Conservation (phyloP, 1,140 invertebrate genomes). For the Drosophila fuyamai region DNA sequence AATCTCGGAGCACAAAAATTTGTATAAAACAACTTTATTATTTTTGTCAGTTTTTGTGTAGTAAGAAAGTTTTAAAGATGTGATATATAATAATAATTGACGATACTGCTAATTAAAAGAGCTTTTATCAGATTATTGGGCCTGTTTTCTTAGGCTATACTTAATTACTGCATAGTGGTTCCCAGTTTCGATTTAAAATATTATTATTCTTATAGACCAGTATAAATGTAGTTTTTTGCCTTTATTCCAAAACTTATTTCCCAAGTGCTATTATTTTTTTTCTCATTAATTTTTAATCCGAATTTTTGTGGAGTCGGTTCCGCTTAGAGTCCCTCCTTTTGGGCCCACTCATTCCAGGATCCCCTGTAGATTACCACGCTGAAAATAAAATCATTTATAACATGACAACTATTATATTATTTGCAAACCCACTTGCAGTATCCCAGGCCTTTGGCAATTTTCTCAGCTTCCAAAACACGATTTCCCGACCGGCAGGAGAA, state of each 20-base stretch:
- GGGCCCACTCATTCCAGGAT: constrained; percentile 92
- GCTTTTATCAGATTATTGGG: too few species aligned
- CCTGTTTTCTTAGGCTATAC: too few species aligned
- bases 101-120: too few species aligned
- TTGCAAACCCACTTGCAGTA: constrained; percentile 85
- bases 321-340: constrained; percentile 65
- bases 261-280: not conserved
- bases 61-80: too few species aligned
- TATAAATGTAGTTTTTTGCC: too few species aligned
- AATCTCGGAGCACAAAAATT: too few species aligned
- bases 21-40: too few species aligned
- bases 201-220: too few species aligned
- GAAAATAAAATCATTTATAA: constrained; percentile 74
- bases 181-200: too few species aligned
- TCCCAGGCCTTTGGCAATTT: constrained; percentile 85
- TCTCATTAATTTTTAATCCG: constrained; percentile 7
- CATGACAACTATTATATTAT: not conserved
- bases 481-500: constrained; percentile 86
- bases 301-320: not conserved
- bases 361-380: constrained; percentile 95
- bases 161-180: too few species aligned
- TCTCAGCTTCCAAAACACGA: constrained; percentile 85
- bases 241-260: constrained; percentile 12
- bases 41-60: too few species aligned
- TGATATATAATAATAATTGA: too few species aligned